Conservation (phyloP, 2,113 vertebrate genomes). For the Cacatua alba region DNA sequence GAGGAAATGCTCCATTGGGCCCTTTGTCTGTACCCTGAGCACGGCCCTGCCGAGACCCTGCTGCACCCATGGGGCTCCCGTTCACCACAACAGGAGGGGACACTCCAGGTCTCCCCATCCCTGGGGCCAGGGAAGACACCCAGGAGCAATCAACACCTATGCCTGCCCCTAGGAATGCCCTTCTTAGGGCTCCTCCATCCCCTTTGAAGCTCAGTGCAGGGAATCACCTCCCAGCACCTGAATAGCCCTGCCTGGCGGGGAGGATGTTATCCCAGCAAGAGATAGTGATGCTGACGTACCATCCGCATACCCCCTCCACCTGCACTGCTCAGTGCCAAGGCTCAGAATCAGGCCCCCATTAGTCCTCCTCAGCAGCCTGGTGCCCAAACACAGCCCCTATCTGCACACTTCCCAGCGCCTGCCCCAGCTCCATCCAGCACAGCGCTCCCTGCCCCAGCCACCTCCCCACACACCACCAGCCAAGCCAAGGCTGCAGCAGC, state of each 20-base stretch:
- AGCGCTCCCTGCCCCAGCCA: rapidly evolving
- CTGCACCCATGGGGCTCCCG: not conserved
- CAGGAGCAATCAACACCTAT: not conserved
- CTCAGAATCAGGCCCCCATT: rapidly evolving
- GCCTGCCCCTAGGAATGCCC: not conserved
- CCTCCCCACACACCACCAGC: too few relatives aligned
- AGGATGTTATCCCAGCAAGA: rapidly evolving
- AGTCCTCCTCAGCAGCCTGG: not conserved
- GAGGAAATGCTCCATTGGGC: rapidly evolving
- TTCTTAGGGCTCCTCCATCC: not conserved
- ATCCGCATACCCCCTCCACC: rapidly evolving
- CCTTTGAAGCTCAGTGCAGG: not conserved
- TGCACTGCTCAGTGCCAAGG: rapidly evolving
- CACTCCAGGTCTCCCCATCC: not conserved
- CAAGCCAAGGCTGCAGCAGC: not conserved
- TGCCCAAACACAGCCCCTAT: not conserved
- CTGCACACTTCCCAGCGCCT: rapidly evolving
- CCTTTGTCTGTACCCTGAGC: not conserved
- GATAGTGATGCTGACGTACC: not conserved
- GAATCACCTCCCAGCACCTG: rapidly evolving
- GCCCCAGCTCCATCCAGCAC: not conserved
- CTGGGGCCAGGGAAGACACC: not conserved
- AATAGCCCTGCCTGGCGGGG: not conserved
- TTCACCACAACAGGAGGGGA: not conserved
- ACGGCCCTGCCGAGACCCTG: not conserved